These are phyloP conservation scores for Thera britannica DNA, from an alignment of 2,888 invertebrate genomes.

Conservation along the genomic window DNA sequence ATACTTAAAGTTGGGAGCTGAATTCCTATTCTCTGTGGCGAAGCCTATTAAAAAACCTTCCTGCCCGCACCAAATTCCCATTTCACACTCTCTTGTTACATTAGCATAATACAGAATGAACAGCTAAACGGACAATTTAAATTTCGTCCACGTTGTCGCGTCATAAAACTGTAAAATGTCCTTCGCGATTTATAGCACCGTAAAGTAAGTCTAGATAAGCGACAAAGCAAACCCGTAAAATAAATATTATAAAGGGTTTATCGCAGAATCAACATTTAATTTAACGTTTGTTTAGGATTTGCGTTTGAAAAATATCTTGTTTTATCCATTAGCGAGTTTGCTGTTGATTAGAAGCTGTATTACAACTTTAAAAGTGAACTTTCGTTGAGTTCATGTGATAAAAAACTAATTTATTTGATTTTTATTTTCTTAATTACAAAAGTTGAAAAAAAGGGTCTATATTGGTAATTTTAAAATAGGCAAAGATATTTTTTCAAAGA, in stretches of 20 bases:
- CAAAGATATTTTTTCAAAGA: no score
- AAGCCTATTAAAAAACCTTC: slow-evolving; percentile 27
- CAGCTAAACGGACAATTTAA: slow-evolving; percentile 42
- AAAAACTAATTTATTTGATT: no score
- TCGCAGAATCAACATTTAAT: slow-evolving; percentile 26
- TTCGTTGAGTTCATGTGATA: neutral
- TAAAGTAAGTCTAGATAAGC: slow-evolving; percentile 39
- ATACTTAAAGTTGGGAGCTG: neutral
- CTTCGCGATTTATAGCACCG: slow-evolving; percentile 39
- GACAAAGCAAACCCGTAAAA: slow-evolving; percentile 30
- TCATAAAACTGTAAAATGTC: slow-evolving; percentile 42
- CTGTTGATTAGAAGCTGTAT: slow-evolving; percentile 1
- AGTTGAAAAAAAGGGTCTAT: no score
- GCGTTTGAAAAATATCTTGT: slow-evolving; percentile 16
- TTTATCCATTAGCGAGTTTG: slow-evolving; percentile 11
- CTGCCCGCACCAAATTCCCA: slow-evolving; percentile 16
- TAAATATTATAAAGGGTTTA: slow-evolving; percentile 30
- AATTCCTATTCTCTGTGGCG: slow-evolving; percentile 1
- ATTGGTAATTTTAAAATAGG: no score
- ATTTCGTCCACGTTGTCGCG: slow-evolving; percentile 42
- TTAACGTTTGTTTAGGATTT: slow-evolving; percentile 23
- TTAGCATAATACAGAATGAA: slow-evolving; percentile 35
- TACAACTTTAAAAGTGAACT: neutral
- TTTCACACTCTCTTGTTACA: slow-evolving; percentile 34
- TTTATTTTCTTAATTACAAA: no score